Evolutionary conservation across 1,140 invertebrate species (phyloP), one percentile per base, ranked within the genome.

Genomic region (Bombus waltoni): DNA sequence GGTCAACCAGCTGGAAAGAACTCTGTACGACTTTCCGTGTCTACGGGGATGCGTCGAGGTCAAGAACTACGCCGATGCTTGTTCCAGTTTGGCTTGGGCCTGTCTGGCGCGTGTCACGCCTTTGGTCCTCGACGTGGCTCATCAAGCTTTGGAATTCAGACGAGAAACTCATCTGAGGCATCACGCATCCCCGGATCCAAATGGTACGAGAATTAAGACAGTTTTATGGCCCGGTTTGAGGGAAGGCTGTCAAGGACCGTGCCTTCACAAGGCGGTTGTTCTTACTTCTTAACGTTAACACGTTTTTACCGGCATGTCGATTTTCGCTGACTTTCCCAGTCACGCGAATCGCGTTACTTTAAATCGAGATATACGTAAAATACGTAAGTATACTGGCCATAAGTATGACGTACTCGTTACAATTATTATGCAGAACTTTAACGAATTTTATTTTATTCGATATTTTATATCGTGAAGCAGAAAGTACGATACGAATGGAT

Each of bases 1-100:
- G 81, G 87, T 94, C 75, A 87, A 11, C 40, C 94, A 94, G 70
- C 80, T 94, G 57, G 89, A 93, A 72, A 92, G 91, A 44, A 98
- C 97, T 4, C 93, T 98, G 32, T 97, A 97, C 91, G 97, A 98
- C 93, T 98, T 97, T 92, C 97, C 97, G 9, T 97, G 96, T 91
- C 94, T 98, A 18, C 97, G 96, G 91, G 92, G 93, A 22, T 97
- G 97, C 91, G 89, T 95, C 35, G 96, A 96, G 70, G 94, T 98
- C 22, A 93, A 96, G 70, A 95, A 95, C 66, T 98, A 97, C 91
- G 96, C 97, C 10, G 91, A 95, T 70, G 96, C 96, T 47, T 97
- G 97, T 89, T 96, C 97, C 32, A 94, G 96, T 59, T 90, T 97
- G 15, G 96, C 97, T 2, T 98, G 97, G 97, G 96, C 95, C 96